phyloP scores from a whole-genome alignment of 1,140 invertebrate genomes.

The Chironomus tepperi region DNA sequence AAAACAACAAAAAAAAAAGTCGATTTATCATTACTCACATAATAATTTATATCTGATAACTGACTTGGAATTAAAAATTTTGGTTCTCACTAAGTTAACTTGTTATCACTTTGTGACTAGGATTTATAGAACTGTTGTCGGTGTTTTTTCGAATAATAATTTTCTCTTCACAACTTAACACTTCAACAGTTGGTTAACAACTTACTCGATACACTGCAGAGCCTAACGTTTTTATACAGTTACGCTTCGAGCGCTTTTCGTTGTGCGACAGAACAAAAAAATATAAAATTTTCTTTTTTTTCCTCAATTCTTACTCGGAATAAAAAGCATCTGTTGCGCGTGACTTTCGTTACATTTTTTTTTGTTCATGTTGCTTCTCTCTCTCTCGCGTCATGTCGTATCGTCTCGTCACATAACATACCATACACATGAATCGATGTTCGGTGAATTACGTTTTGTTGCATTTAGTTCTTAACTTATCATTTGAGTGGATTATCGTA shows the following conservation, averaged over 20 bases:
- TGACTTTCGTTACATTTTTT: neutral
- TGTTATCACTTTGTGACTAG: no score
- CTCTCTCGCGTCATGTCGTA: neutral
- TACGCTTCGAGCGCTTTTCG: neutral
- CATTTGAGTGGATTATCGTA: neutral
- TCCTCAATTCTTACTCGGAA: neutral
- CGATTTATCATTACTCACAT: no score
- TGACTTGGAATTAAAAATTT: no score
- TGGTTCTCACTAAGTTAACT: no score
- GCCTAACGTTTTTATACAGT: constrained; percentile 15
- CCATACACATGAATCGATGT: neutral
- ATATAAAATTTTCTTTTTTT: neutral
- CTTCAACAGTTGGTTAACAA: constrained; percentile 22
- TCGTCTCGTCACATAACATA: neutral
- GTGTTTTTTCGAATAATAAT: neutral
- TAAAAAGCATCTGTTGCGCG: constrained; percentile 19
- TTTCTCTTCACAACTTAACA: constrained; percentile 13
- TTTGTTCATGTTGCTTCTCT: no score
- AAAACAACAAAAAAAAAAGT: no score
- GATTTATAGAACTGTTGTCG: no score
- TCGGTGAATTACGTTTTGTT: no score
- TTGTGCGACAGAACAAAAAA: neutral
- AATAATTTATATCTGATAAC: no score
- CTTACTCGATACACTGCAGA: neutral
- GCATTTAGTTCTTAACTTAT: neutral